Base-by-base conservation (phyloP, 2,888 invertebrate species). In the Chydorus sphaericus region DNA sequence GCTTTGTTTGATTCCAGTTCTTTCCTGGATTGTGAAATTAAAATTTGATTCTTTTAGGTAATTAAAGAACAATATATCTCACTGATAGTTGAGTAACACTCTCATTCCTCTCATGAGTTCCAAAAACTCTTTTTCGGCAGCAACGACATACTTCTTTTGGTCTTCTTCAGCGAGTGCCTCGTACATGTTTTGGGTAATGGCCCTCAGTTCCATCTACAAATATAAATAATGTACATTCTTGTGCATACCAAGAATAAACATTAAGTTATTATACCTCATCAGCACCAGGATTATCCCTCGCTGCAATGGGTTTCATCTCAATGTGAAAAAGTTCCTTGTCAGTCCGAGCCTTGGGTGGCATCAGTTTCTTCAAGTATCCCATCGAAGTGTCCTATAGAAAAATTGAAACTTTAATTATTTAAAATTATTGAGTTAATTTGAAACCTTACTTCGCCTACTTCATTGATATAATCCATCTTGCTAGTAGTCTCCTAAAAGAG, bases 271-370 rank as follows among this genome's bases (percentile, higher is more conserved):
- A 52, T 68, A 72, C 72, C 66, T 73, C 69, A 62, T 73, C 72
- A 55, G 75, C 61, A n/a, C 70, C 69, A 7, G 75, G 75, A 63
- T 74, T 66, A 59, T 73, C 69, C 58, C 67, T 66, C 23, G 70
- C 66, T 52, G 73, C 69, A 60, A 70, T 69, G 49, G 72, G 70
- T 60, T 73, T 71, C 60, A 72, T 71, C 57, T 73, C 71, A 58
- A 72, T 62, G 62, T 74, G 75, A 64, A 71, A 77, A 4, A 75
- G 60, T 65, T 76, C 72, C 62, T 72, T 77, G 0, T 73, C 70
- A 1, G 74, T 69, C 26, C 73, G 64, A 1, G 77, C 68, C 61
- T 71, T 70, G 1, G 77, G 77, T 68, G 72, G 67, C 59, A 74
- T 75, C 8, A 76, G 76, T 63, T 76, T 75, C 53, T 69, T 67